phyloP scores from a whole-genome alignment of 2,888 invertebrate genomes.

The Euzophera pinguis region DNA sequence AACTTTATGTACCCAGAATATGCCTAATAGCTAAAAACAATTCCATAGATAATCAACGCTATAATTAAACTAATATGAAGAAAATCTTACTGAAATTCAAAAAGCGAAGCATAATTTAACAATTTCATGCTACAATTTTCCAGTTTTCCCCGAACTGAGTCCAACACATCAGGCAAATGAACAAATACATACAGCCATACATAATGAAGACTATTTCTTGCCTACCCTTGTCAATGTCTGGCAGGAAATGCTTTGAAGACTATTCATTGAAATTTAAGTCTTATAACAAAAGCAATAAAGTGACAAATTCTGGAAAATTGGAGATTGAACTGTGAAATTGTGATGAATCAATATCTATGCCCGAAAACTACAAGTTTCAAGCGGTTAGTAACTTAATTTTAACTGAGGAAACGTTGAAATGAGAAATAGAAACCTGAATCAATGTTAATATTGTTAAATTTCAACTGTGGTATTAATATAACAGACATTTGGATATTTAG shows the following conservation, averaged over 20 bases:
- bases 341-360: conserved; percentile 9
- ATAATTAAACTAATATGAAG: too few relatives aligned
- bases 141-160: not conserved
- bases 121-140: not conserved
- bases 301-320: not conserved
- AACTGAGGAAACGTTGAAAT: too few relatives aligned
- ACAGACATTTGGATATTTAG: too few relatives aligned
- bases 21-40: too few relatives aligned
- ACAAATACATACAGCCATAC: conserved; percentile 12
- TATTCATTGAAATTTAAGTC: not conserved
- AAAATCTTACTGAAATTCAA: too few relatives aligned
- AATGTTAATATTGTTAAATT: too few relatives aligned
- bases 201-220: conserved; percentile 24
- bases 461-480: too few relatives aligned
- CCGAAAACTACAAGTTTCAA: not conserved
- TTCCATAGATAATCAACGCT: too few relatives aligned
- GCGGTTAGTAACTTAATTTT: too few relatives aligned
- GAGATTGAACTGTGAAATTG: not conserved
- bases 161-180: not conserved
- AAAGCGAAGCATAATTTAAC: too few relatives aligned
- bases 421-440: too few relatives aligned
- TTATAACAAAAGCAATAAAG: not conserved
- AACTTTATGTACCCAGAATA: too few relatives aligned
- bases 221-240: conserved; percentile 27
- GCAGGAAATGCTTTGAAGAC: not conserved